Percentiles rank a stretch among this genome's conserved stretches.
Conservation (phyloP, 2,888 invertebrate genomes). For the Philonicus albiceps region DNA sequence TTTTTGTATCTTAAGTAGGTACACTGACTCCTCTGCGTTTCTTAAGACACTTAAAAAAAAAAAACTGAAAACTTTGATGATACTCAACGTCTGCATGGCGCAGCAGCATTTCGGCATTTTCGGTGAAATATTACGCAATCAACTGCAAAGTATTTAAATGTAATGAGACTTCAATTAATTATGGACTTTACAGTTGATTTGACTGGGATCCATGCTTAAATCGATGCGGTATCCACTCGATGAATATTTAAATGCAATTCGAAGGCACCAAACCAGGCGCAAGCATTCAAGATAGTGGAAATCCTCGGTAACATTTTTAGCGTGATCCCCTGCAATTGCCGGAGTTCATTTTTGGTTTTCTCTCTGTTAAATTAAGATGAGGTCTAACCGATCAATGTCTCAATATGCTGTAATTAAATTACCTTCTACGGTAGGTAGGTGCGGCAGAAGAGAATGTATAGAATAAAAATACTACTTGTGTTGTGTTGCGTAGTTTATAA, state of each 20-base stretch:
- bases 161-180: slow-evolving; percentile 26
- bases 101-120: background rate
- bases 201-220: background rate
- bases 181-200: background rate
- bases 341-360: background rate
- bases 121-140: slow-evolving; percentile 1
- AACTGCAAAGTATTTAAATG: background rate
- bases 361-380: background rate
- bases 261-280: background rate
- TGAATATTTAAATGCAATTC: background rate
- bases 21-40: background rate
- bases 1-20: background rate
- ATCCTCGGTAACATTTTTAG: background rate
- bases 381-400: background rate
- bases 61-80: no score
- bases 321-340: background rate
- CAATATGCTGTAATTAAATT: background rate
- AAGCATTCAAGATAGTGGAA: background rate
- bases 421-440: background rate
- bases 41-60: background rate
- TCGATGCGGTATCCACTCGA: background rate
- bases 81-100: background rate
- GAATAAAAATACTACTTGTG: background rate
- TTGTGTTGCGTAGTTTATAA: background rate
- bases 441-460: background rate